A percentile compares a stretch with the other conserved stretches of the same genome.
Evolutionary conservation across 1,140 invertebrate genomes (phyloP).

Genomic region (Melanaphis sacchari): DNA sequence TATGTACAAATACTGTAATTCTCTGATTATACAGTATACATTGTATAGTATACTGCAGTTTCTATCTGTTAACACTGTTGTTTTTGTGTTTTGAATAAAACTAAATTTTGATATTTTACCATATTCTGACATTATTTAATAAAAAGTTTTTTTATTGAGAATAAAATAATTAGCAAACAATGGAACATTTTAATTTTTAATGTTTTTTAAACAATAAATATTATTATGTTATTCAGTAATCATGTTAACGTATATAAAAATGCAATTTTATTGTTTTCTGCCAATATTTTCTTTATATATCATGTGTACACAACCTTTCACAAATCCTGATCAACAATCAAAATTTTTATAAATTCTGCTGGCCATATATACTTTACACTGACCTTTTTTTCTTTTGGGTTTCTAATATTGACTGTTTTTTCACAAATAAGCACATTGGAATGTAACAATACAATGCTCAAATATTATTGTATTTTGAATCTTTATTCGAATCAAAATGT

Average conservation of each 20-base stretch:
- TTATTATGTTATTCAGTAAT: neutral
- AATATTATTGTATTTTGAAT: too few species aligned
- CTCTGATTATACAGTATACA: too few species aligned
- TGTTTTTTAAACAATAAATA: neutral
- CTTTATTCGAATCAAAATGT: too few species aligned
- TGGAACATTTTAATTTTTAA: neutral
- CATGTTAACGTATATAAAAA: neutral
- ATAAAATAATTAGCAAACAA: neutral
- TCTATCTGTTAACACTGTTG: neutral
- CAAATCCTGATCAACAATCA: neutral
- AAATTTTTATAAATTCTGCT: neutral
- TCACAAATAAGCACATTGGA: too few species aligned
- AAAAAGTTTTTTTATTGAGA: neutral
- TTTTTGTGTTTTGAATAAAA: neutral
- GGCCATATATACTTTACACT: neutral
- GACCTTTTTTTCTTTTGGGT: neutral
- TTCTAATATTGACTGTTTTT: neutral
- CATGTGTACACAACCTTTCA: too few species aligned
- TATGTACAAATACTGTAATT: too few species aligned
- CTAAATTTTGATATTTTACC: neutral
- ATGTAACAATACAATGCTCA: too few species aligned
- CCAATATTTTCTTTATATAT: neutral
- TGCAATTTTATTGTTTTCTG: neutral
- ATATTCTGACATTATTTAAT: neutral
- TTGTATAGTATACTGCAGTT: neutral